Conservation (phyloP, 1,140 invertebrate genomes). For the Uloborus diversus region DNA sequence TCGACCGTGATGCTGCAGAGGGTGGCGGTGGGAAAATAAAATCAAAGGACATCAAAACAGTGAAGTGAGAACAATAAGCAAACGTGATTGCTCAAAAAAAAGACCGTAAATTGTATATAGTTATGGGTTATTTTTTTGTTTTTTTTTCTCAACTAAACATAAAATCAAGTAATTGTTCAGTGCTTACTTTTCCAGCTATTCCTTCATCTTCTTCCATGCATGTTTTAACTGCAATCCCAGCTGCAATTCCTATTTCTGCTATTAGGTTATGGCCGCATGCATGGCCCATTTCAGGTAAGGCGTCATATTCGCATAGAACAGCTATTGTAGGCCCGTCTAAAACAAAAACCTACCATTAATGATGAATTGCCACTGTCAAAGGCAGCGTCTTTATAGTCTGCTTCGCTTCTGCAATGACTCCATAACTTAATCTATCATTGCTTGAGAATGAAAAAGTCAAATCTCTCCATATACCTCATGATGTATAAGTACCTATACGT, state of each 20-base stretch:
- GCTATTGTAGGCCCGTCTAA: slow-evolving; percentile 60
- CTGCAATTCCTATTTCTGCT: slow-evolving; percentile 65
- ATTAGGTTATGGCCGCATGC: slow-evolving; percentile 68
- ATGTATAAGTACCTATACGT: not conserved
- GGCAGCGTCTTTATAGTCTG: not conserved
- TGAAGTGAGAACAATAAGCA: too few relatives aligned
- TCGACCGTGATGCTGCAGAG: too few relatives aligned
- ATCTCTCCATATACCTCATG: not conserved
- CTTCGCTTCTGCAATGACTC: not conserved
- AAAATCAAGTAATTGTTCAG: too few relatives aligned
- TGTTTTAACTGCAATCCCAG: slow-evolving; percentile 63
- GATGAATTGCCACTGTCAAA: not conserved
- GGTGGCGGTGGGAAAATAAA: too few relatives aligned
- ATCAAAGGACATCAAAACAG: too few relatives aligned
- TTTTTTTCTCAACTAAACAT: not conserved
- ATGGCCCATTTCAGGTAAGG: slow-evolving; percentile 67
- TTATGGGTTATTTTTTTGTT: too few relatives aligned
- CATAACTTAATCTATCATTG: too few relatives aligned
- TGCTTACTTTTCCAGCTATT: slow-evolving; percentile 56
- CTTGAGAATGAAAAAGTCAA: not conserved
- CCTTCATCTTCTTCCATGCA: slow-evolving; percentile 59
- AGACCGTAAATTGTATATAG: too few relatives aligned
- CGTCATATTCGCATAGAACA: slow-evolving; percentile 67
- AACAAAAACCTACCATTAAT: not conserved
- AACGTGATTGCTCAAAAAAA: too few relatives aligned